Base-by-base conservation (phyloP, 2,113 vertebrate species). In the Bubalus kerabau region DNA sequence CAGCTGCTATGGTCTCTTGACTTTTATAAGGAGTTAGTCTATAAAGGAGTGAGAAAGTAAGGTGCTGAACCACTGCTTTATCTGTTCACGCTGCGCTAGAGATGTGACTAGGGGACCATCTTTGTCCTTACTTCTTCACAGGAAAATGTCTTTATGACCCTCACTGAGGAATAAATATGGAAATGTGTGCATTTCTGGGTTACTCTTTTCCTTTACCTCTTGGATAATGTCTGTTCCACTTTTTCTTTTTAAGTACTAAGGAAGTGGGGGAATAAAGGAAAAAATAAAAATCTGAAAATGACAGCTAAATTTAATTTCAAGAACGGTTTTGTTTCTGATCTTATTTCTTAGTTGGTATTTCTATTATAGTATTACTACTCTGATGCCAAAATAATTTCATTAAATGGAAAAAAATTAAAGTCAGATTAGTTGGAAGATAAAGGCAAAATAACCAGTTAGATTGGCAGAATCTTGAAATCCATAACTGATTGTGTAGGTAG, bases 111-210 rank as follows among this genome's bases (percentile, higher is more conserved):
- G 82, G 71, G 91, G 46, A 32, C 60, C 59, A 43, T 81, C 93
- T 87, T 67, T 88, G 74, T 74, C 92, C 59, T 87, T 54, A 36
- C 40, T 50, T 87, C 46, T 64, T 96, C 59, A 36, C 57, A 67
- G 52, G 67, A 95, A 91, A 76, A 94, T 91, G 90, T 40, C 88
- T 94, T 96, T 96, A 78, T 88, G 92, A 95, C 56, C 52, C 40
- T 52, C 82, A 83, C 1, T 94, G 82, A 87, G 46, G 52, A 62
- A 48, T 89, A 94, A 71, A 50, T 88, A 16, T 8, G 28, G 23
- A 85, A 95, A 92, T 60, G 30, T 17, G 17, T 97, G 48, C 19
- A 87, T 95, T 96, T 94, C 50, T 89, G 43, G 52, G 36, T 62
- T 57, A 92, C 40, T 88, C 40, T 64, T 48, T 64, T 83, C 57